Evolutionary conservation across 2,888 invertebrate species (phyloP).

Genomic region (Crossocerus cetratus): DNA sequence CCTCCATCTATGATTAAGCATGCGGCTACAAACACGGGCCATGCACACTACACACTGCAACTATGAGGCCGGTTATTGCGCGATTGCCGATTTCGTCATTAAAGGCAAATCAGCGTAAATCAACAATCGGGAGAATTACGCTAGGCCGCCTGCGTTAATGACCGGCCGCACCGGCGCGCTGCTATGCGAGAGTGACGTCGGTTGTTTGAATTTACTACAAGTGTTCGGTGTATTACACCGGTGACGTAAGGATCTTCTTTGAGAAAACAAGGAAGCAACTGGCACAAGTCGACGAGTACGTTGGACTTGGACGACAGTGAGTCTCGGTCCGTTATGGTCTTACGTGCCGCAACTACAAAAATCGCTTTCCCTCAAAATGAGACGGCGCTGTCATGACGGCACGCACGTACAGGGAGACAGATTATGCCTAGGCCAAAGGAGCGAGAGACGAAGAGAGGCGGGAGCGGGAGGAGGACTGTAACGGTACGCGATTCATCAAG

Average conservation of each 20-base stretch:
- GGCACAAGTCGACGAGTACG: too few species aligned
- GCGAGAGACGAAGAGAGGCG: constrained; percentile 12
- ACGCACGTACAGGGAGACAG: constrained; percentile 21
- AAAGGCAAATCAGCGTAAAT: too few species aligned
- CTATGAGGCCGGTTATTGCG: too few species aligned
- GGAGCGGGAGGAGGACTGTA: constrained; percentile 42
- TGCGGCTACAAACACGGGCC: not conserved
- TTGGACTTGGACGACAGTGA: too few species aligned
- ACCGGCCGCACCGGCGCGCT: too few species aligned
- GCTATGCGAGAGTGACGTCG: not conserved
- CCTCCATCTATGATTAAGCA: not conserved
- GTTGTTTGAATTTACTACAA: too few species aligned
- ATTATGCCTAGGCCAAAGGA: constrained; percentile 24
- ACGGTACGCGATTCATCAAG: constrained; percentile 47
- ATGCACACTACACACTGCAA: too few species aligned
- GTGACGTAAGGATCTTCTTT: too few species aligned
- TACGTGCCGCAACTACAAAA: constrained; percentile 53
- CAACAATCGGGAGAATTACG: too few species aligned
- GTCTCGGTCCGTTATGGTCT: constrained; percentile 47
- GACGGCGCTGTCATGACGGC: constrained; percentile 6
- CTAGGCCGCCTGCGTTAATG: not conserved
- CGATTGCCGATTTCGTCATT: too few species aligned
- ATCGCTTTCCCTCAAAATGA: constrained; percentile 32
- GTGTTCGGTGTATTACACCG: too few species aligned
- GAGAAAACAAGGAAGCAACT: too few species aligned